Evolutionary conservation across 2,888 invertebrate genomes (phyloP).

Genomic region (Lepidocyrtinus sp.): DNA sequence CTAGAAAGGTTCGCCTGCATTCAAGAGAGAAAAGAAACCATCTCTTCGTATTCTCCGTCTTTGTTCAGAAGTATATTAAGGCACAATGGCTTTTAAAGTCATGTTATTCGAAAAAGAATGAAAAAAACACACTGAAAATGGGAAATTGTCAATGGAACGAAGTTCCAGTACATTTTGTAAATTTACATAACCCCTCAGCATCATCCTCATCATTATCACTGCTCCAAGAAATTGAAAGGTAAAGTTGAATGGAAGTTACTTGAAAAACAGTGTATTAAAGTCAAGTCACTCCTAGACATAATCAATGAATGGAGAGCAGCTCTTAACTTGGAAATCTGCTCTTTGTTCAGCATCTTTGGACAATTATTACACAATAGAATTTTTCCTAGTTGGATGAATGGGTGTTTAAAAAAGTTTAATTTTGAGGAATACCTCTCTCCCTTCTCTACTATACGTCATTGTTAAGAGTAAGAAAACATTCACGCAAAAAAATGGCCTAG

Average conservation of each 20-base stretch:
- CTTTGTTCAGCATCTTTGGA: slow-evolving; percentile 35
- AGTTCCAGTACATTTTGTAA: neutral
- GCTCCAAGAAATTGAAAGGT: no score
- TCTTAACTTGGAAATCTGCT: slow-evolving; percentile 19
- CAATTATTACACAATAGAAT: no score
- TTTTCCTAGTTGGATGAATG: no score
- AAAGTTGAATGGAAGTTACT: no score
- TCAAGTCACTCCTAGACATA: slow-evolving; percentile 26
- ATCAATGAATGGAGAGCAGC: slow-evolving; percentile 29
- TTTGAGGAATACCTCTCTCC: neutral
- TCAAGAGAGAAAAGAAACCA: neutral
- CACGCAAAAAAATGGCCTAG: no score
- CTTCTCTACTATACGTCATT: no score
- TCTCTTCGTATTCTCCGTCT: slow-evolving; percentile 39
- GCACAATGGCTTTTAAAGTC: slow-evolving; percentile 30
- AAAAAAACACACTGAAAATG: neutral
- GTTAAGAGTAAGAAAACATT: no score
- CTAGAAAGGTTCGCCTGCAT: slow-evolving; percentile 31
- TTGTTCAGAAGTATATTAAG: slow-evolving; percentile 43
- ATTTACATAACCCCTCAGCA: slow-evolving; percentile 3
- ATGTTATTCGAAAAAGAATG: slow-evolving; percentile 4
- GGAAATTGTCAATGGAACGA: neutral
- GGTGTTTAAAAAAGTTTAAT: neutral
- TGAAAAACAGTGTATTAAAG: neutral
- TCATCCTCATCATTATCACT: no score